Evolutionary conservation across 2,888 invertebrate genomes (phyloP).

Genomic region (Leuctra nigra): DNA sequence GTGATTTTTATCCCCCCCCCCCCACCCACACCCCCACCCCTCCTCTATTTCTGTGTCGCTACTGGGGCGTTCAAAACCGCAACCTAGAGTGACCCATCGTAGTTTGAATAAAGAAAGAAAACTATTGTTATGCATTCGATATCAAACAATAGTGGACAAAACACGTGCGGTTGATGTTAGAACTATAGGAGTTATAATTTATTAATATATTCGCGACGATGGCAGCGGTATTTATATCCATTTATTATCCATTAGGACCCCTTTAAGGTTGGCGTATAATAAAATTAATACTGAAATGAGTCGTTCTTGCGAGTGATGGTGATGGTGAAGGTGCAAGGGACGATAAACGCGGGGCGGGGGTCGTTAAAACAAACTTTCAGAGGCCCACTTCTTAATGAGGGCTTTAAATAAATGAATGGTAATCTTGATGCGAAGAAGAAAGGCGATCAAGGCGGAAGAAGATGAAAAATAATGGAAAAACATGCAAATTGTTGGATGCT

Average conservation of each 20-base stretch:
- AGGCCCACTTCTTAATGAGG: constrained; percentile 18
- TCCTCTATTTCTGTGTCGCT: no score
- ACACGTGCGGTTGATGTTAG: constrained; percentile 25
- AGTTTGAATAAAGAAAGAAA: background rate
- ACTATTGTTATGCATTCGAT: background rate
- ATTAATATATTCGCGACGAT: constrained; percentile 29
- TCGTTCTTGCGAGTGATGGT: constrained; percentile 18
- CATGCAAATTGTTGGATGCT: no score
- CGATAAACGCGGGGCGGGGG: constrained; percentile 20
- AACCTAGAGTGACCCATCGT: no score
- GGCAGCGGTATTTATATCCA: constrained; percentile 27
- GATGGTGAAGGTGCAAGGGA: constrained; percentile 25
- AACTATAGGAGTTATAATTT: constrained; percentile 26
- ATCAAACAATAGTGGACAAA: constrained; percentile 11
- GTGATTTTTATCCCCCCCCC: no score
- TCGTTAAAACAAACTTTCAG: constrained; percentile 3
- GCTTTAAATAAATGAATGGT: constrained; percentile 25
- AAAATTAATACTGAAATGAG: constrained; percentile 19
- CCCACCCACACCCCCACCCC: no score
- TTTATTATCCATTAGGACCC: constrained; percentile 27
- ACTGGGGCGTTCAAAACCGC: no score
- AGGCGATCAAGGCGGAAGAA: no score
- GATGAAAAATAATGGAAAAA: no score
- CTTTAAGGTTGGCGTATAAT: constrained; percentile 7
- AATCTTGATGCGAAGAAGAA: constrained; percentile 17